A percentile compares a stretch with the other conserved stretches of the same genome.
These are phyloP conservation scores for Syngnathus scovelli DNA, from an alignment of 2,113 vertebrate species.

Conservation along the genomic window DNA sequence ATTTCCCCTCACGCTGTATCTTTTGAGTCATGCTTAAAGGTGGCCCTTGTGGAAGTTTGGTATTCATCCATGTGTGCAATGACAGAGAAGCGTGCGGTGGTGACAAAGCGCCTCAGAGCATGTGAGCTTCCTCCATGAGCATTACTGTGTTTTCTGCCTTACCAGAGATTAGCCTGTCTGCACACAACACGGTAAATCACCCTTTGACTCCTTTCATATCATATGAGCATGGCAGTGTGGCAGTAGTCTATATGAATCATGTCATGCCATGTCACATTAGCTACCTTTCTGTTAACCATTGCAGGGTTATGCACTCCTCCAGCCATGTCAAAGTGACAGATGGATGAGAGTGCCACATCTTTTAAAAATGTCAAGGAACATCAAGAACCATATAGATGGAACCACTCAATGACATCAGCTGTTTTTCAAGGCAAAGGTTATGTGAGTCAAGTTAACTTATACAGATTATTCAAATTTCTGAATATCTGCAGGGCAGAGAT, in stretches of 20 bases:
- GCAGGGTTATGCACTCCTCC: conserved; percentile 9
- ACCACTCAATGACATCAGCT: conserved; percentile 7
- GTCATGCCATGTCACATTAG: conserved; percentile 38
- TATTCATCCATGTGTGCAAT: conserved; percentile 12
- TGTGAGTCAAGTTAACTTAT: conserved; percentile 1
- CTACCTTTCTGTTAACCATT: conserved; percentile 25
- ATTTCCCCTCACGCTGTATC: conserved; percentile 29
- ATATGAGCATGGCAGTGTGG: conserved; percentile 23
- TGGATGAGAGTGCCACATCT: conserved; percentile 38
- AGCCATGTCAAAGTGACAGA: conserved; percentile 35
- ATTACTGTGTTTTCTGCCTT: conserved; percentile 19
- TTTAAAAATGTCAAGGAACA: conserved; percentile 38
- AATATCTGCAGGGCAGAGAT: conserved; percentile 13
- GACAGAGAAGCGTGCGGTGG: conserved; percentile 14
- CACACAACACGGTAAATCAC: conserved; percentile 36
- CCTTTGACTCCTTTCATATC: conserved; percentile 43
- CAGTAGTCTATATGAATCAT: conserved; percentile 27
- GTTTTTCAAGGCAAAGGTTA: conserved; percentile 7
- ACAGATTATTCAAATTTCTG: conserved; percentile 3
- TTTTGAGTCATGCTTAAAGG: conserved; percentile 4
- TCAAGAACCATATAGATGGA: conserved; percentile 24
- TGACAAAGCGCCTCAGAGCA: conserved; percentile 16
- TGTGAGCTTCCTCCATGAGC: conserved; percentile 7
- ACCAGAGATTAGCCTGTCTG: conserved; percentile 16
- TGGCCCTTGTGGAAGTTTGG: conserved; percentile 14